phyloP scores from a whole-genome alignment of 2,113 vertebrate species.

The Bos indicus region DNA sequence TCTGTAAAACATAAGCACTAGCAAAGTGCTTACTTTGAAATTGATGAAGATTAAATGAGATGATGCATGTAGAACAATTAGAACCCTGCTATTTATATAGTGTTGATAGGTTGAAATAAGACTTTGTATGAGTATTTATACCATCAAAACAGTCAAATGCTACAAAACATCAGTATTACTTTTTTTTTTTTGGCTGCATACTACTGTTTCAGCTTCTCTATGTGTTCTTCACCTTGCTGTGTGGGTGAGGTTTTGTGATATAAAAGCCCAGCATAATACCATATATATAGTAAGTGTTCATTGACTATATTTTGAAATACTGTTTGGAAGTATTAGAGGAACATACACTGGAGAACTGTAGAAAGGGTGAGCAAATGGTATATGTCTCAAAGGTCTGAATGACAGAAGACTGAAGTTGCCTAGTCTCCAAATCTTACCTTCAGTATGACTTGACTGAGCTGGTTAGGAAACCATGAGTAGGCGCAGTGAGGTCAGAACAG shows the following conservation, averaged over 20 bases:
- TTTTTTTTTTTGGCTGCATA: background rate
- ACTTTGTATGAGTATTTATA: background rate
- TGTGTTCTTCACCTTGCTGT: background rate
- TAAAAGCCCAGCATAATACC: background rate
- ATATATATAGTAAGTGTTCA: background rate
- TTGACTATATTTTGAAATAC: background rate
- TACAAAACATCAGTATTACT: background rate
- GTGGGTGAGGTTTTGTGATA: background rate
- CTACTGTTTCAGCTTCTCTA: background rate
- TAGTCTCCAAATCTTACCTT: background rate
- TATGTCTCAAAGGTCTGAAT: background rate
- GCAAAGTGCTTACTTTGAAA: background rate
- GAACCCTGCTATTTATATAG: background rate
- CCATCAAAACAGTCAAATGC: background rate
- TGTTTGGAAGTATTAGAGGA: background rate
- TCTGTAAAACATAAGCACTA: background rate
- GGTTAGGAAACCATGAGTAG: background rate
- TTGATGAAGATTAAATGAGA: background rate
- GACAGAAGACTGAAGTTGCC: background rate
- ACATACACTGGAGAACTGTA: background rate
- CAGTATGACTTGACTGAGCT: background rate
- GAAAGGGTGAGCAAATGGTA: background rate
- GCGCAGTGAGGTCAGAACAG: background rate
- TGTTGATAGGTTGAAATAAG: background rate
- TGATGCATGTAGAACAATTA: background rate